Percentiles rank a stretch among this genome's conserved stretches.
Conservation (phyloP, 92 coral and sea anemone species). For the Zoanthus gigantus region DNA sequence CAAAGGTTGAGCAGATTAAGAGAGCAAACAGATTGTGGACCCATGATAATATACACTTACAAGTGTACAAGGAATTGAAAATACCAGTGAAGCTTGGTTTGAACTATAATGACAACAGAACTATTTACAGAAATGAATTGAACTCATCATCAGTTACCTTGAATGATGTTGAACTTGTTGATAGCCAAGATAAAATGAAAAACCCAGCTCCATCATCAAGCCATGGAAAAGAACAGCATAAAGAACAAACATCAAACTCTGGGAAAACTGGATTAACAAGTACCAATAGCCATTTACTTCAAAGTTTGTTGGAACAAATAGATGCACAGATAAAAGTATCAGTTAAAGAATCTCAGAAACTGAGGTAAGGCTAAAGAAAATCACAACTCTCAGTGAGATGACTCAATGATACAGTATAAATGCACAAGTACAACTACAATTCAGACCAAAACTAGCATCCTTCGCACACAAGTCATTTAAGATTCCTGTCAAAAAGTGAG, state of each 20-base stretch:
- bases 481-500: too few species aligned
- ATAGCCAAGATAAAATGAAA: constrained; percentile 32
- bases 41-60: constrained; percentile 87
- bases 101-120: constrained; percentile 49
- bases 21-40: constrained; percentile 94
- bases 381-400: too few species aligned
- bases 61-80: constrained; percentile 73
- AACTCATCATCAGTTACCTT: constrained; percentile 12
- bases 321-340: constrained; percentile 82
- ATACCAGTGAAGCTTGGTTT: constrained; percentile 80
- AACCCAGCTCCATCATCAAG: constrained; percentile 22
- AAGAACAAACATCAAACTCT: constrained; percentile 17
- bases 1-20: constrained; percentile 82
- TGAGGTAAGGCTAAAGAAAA: constrained; percentile 56
- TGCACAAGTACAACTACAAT: too few species aligned
- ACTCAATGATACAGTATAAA: too few species aligned
- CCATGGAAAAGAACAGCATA: constrained; percentile 15
- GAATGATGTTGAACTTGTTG: constrained; percentile 31
- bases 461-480: too few species aligned
- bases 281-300: constrained; percentile 41
- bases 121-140: constrained; percentile 47
- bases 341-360: constrained; percentile 77
- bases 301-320: constrained; percentile 73
- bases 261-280: background rate
- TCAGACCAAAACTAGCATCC: too few species aligned